Conservation (phyloP, 2,797 vertebrate species). For the Pagetopsis macropterus region DNA sequence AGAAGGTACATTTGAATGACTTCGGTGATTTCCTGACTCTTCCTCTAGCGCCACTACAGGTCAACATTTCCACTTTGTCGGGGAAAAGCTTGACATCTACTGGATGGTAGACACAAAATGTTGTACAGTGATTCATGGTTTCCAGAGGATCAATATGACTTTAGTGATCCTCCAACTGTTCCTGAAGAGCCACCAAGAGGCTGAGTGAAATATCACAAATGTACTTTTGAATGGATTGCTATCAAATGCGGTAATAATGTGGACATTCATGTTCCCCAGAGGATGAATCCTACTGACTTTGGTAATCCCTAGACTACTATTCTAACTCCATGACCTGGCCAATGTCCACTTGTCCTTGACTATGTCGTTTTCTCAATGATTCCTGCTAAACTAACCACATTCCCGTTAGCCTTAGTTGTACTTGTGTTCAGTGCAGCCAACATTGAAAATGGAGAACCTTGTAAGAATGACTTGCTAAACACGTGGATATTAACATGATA, state of each 20-base stretch:
- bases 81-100: background rate
- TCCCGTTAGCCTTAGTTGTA: too few species aligned
- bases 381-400: too few species aligned
- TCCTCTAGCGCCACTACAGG: background rate
- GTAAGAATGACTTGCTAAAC: background rate
- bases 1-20: background rate
- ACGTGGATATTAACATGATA: too few species aligned
- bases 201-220: background rate
- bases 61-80: background rate
- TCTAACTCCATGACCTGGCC: too few species aligned
- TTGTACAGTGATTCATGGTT: background rate
- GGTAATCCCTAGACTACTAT: background rate
- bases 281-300: conserved; percentile 8
- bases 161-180: conserved; percentile 3
- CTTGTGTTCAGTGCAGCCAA: too few species aligned
- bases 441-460: background rate
- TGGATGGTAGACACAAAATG: background rate
- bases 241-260: background rate
- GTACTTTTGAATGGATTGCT: background rate
- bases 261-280: background rate
- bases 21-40: background rate
- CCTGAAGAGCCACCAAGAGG: background rate
- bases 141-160: background rate
- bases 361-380: too few species aligned
- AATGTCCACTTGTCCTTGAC: too few species aligned